Percentiles rank a stretch among this genome's conserved stretches.
Evolutionary conservation across 2,888 invertebrate species (phyloP).

Genomic region (Octodonta nipae): DNA sequence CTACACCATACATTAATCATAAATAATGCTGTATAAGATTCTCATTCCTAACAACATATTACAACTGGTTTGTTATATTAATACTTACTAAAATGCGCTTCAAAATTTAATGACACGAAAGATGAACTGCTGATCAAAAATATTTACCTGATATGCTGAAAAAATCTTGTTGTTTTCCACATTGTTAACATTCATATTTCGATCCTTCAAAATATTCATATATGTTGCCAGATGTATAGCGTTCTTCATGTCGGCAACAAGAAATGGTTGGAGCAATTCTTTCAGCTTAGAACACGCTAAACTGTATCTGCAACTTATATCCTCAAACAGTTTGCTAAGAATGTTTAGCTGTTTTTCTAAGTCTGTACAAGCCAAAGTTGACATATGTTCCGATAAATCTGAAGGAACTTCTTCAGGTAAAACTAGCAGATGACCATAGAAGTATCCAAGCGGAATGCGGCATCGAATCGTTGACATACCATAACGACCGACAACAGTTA

Average conservation of each 20-base stretch:
- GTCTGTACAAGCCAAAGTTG: constrained; percentile 28
- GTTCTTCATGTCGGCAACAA: constrained; percentile 68
- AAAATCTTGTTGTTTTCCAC: constrained; percentile 39
- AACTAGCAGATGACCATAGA: constrained; percentile 79
- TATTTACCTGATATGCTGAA: constrained; percentile 40
- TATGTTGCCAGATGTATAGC: constrained; percentile 74
- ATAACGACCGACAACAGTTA: constrained; percentile 81
- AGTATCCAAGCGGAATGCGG: constrained; percentile 82
- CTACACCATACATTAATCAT: too few relatives aligned
- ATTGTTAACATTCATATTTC: constrained; percentile 23
- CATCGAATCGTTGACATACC: constrained; percentile 84
- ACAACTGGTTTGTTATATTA: too few relatives aligned
- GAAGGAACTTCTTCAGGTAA: constrained; percentile 43
- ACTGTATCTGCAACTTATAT: constrained; percentile 68
- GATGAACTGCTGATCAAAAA: too few relatives aligned
- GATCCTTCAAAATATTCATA: constrained; percentile 42
- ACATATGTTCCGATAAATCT: constrained; percentile 29
- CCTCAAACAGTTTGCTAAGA: constrained; percentile 58
- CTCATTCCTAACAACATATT: too few relatives aligned
- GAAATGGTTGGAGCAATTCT: constrained; percentile 61
- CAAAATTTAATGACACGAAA: too few relatives aligned
- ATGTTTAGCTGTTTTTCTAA: constrained; percentile 48
- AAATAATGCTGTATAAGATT: too few relatives aligned
- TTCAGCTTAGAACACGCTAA: constrained; percentile 74
- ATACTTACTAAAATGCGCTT: too few relatives aligned